Conservation (phyloP, 92 coral and sea anemone genomes). For the Umimayanthus chanpuru region DNA sequence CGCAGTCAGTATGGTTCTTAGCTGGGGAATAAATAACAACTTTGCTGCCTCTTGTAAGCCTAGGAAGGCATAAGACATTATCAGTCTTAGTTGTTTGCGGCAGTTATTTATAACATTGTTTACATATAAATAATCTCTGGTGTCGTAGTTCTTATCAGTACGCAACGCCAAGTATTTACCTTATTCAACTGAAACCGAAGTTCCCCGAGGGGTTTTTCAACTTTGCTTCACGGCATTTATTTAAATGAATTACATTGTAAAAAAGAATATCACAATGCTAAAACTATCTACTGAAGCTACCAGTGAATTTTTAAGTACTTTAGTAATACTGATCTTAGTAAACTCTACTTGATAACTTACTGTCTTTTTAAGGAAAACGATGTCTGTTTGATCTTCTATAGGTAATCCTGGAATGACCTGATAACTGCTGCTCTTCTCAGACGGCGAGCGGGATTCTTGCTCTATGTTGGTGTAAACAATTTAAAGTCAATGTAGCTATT, state of each 20-base stretch:
- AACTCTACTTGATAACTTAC: constrained; percentile 31
- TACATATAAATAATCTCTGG: background rate
- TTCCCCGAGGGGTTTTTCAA: no score
- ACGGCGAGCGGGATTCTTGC: constrained; percentile 28
- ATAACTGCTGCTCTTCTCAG: background rate
- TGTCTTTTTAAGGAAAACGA: constrained; percentile 50
- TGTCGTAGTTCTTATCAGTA: constrained; percentile 4
- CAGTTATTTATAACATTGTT: background rate
- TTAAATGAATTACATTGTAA: no score
- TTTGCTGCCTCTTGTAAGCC: no score
- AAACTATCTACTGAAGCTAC: no score
- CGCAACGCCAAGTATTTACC: background rate
- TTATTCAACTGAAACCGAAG: no score
- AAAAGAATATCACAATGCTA: no score
- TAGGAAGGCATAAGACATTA: no score
- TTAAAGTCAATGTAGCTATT: background rate
- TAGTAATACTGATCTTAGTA: background rate
- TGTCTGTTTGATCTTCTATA: constrained; percentile 55
- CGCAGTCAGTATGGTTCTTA: no score
- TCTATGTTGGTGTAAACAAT: background rate
- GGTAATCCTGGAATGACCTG: constrained; percentile 45
- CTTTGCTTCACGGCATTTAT: no score
- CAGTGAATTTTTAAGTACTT: no score
- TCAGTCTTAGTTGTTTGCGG: background rate
- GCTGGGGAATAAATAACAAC: no score